These are phyloP conservation scores for Spodoptera picta DNA, from an alignment of 2,888 invertebrate genomes.

Conservation along the genomic window DNA sequence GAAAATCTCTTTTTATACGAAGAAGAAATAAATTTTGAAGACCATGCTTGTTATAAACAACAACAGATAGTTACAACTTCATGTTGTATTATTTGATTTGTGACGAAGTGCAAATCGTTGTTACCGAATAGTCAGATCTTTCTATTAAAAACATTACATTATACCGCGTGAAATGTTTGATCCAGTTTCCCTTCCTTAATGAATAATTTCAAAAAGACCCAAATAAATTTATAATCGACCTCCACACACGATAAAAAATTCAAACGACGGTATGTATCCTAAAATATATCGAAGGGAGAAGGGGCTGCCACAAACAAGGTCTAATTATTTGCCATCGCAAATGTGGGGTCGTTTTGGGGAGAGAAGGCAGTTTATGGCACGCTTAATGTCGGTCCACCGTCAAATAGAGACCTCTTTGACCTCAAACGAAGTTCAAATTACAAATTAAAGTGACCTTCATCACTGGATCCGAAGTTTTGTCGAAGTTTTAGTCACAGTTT, in stretches of 20 bases:
- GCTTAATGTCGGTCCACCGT: slow-evolving; percentile 66
- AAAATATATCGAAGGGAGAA: slow-evolving; percentile 44
- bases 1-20: too few species aligned
- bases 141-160: too few species aligned
- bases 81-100: too few species aligned
- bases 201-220: slow-evolving; percentile 18
- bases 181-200: too few species aligned
- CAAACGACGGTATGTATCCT: slow-evolving; percentile 33
- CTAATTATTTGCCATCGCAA: slow-evolving; percentile 72
- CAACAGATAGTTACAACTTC: too few species aligned
- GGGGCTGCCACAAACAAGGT: slow-evolving; percentile 60
- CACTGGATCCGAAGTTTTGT: slow-evolving; percentile 58
- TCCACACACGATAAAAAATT: slow-evolving; percentile 32
- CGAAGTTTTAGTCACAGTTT: slow-evolving; percentile 24
- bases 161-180: too few species aligned
- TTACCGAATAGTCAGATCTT: too few species aligned
- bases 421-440: slow-evolving; percentile 80
- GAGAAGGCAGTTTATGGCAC: slow-evolving; percentile 65
- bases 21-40: too few species aligned
- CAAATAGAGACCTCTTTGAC: slow-evolving; percentile 73
- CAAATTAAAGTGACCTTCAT: slow-evolving; percentile 71
- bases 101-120: too few species aligned
- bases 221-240: slow-evolving; percentile 20
- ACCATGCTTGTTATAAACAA: too few species aligned
- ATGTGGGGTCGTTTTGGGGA: slow-evolving; percentile 60